phyloP scores from a whole-genome alignment of 2,888 invertebrate species.

The Opisthograptis luteolata region DNA sequence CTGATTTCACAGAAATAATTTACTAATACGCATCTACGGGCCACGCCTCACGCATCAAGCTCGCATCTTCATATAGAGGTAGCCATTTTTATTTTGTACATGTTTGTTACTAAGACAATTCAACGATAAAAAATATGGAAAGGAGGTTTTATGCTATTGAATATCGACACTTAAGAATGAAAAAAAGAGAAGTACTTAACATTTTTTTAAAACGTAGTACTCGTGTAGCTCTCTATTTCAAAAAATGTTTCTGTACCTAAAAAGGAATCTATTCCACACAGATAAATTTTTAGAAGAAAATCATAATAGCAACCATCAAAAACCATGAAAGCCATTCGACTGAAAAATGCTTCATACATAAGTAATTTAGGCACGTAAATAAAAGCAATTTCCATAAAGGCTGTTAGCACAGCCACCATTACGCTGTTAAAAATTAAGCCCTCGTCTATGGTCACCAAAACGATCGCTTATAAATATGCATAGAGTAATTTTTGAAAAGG shows the following conservation, averaged over 20 bases:
- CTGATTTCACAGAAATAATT: conserved; percentile 57
- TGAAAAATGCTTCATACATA: conserved; percentile 8
- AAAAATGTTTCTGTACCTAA: no score
- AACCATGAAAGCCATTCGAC: conserved; percentile 3
- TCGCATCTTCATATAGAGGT: conserved; percentile 35
- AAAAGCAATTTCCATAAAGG: conserved; percentile 26
- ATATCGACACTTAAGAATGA: no score
- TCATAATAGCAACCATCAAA: conserved; percentile 7
- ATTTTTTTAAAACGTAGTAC: no score
- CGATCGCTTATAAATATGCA: conserved; percentile 67
- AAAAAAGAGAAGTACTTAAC: no score
- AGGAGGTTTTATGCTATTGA: no score
- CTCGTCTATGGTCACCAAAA: conserved; percentile 50
- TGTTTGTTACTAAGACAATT: not conserved
- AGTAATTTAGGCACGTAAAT: conserved; percentile 17
- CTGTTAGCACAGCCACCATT: conserved; percentile 29
- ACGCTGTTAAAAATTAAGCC: conserved; percentile 34
- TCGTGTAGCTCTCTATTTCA: no score
- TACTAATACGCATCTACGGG: conserved; percentile 49
- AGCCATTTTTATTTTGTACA: conserved; percentile 19
- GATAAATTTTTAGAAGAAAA: not conserved
- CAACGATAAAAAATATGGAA: no score
- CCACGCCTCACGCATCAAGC: conserved; percentile 43
- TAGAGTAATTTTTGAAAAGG: conserved; percentile 64
- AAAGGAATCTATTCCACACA: not conserved